phyloP scores from a whole-genome alignment of 2,888 invertebrate species.

The Celastrina argiolus region DNA sequence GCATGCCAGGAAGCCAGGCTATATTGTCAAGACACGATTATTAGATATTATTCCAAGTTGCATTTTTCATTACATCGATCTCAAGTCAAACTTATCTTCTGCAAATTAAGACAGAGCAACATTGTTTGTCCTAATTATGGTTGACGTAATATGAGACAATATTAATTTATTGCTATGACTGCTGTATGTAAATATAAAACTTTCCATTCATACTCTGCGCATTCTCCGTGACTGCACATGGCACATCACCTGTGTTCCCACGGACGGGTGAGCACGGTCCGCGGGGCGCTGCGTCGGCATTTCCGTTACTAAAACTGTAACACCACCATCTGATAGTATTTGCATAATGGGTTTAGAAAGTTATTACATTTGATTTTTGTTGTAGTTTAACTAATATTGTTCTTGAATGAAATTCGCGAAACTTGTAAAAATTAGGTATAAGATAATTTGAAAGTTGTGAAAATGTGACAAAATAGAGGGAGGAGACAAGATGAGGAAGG shows the following conservation, averaged over 20 bases:
- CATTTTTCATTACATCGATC: no score
- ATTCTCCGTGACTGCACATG: slow-evolving; percentile 64
- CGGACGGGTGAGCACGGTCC: slow-evolving; percentile 41
- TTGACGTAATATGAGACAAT: no score
- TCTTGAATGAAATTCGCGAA: background rate
- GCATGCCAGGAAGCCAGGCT: no score
- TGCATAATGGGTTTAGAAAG: slow-evolving; percentile 13
- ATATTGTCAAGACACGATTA: no score
- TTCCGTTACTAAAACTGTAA: slow-evolving; percentile 17
- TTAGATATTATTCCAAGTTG: no score
- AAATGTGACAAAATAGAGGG: no score
- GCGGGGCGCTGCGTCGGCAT: slow-evolving; percentile 12
- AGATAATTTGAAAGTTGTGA: no score
- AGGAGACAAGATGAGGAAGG: no score
- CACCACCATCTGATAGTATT: slow-evolving; percentile 15
- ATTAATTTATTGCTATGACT: no score
- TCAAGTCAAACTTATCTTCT: no score
- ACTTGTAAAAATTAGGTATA: background rate
- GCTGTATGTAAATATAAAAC: background rate
- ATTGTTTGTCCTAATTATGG: no score
- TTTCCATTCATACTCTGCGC: slow-evolving; percentile 34
- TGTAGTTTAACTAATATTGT: background rate
- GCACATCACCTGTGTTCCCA: slow-evolving; percentile 71
- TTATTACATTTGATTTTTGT: background rate
- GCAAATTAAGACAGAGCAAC: no score